phyloP scores from a whole-genome alignment of 2,113 vertebrate genomes.

The Columba livia region DNA sequence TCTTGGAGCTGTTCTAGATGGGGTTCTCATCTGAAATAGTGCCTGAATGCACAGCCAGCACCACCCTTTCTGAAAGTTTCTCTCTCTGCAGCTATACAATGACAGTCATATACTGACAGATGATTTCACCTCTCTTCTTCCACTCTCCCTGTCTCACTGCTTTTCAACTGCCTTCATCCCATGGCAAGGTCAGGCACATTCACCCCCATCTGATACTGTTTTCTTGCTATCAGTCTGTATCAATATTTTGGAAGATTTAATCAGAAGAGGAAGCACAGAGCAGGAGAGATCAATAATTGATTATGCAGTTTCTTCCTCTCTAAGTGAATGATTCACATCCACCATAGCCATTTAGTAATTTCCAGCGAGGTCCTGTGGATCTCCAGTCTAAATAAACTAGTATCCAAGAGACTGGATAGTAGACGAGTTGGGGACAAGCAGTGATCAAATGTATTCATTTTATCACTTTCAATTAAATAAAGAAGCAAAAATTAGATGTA shows the following conservation, averaged over 20 bases:
- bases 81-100: not conserved
- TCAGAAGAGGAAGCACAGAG: constrained; percentile 26
- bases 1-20: not conserved
- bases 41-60: not conserved
- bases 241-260: constrained; percentile 50
- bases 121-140: not conserved
- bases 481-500: not conserved
- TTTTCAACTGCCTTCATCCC: not conserved
- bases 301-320: constrained; percentile 24
- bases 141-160: not conserved
- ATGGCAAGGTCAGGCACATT: constrained; percentile 6
- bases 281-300: constrained; percentile 54
- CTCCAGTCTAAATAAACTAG: not conserved
- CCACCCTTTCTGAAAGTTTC: not conserved
- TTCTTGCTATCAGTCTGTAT: not conserved
- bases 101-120: not conserved
- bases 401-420: not conserved
- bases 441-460: not conserved
- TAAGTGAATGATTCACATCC: not conserved
- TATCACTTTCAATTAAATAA: not conserved
- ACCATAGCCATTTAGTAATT: not conserved
- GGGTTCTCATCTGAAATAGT: not conserved
- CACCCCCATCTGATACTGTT: not conserved
- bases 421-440: not conserved
- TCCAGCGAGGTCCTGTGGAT: not conserved